phyloP scores from a whole-genome alignment of 2,888 invertebrate genomes.

The Metalampra italica region DNA sequence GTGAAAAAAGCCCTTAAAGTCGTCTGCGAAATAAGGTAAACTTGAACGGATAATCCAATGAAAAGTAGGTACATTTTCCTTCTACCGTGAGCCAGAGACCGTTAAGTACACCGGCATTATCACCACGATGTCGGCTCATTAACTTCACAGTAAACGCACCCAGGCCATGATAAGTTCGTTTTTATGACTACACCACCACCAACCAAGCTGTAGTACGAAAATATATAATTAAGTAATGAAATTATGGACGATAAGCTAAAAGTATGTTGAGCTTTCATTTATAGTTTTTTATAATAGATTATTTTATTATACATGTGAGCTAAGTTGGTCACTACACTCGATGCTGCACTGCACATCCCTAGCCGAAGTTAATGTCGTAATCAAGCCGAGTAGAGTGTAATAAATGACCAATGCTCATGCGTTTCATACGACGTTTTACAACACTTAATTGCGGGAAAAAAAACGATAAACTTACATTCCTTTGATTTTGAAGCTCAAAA shows the following conservation, averaged over 20 bases:
- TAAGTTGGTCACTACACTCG: too few relatives aligned
- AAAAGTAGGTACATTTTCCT: not conserved
- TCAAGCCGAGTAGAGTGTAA: too few relatives aligned
- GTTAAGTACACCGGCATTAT: conserved; percentile 31
- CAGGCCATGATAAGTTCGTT: conserved; percentile 55
- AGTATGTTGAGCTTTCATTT: not conserved
- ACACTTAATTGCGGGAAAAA: too few relatives aligned
- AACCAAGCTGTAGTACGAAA: conserved; percentile 20
- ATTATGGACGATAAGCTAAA: not conserved
- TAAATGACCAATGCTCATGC: too few relatives aligned
- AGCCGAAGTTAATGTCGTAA: too few relatives aligned
- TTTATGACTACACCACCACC: conserved; percentile 40
- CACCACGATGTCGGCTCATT: conserved; percentile 59
- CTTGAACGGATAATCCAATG: not conserved
- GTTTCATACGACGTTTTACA: too few relatives aligned
- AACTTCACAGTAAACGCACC: conserved; percentile 54
- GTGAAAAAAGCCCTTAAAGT: not conserved
- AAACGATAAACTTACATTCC: too few relatives aligned
- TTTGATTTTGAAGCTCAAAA: not conserved
- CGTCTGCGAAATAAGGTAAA: not conserved
- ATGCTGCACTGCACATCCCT: too few relatives aligned
- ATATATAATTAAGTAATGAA: not conserved
- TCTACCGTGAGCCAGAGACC: not conserved
- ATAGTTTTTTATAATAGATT: too few relatives aligned
- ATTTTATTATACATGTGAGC: too few relatives aligned